A percentile compares a stretch with the other conserved stretches of the same genome.
phyloP scores from a whole-genome alignment of 2,888 invertebrate species.

The Erebia epiphron region DNA sequence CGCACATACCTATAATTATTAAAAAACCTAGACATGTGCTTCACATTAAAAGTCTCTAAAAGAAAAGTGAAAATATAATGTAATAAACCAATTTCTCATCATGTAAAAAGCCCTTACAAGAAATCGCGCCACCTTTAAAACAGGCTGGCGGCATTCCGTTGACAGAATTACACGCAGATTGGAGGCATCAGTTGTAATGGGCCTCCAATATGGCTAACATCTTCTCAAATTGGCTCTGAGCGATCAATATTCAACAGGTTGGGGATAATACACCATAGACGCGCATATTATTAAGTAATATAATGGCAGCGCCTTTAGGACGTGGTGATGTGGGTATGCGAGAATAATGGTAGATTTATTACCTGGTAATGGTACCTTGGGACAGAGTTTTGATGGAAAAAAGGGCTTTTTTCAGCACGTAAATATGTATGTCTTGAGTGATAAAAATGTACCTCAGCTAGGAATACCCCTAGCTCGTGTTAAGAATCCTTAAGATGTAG shows the following conservation, averaged over 20 bases:
- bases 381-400: not conserved
- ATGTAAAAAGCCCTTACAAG: constrained; percentile 3
- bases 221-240: constrained; percentile 37
- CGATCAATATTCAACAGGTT: constrained; percentile 40
- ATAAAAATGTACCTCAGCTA: too few species aligned
- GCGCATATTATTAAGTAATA: constrained; percentile 19
- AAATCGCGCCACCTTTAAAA: constrained; percentile 9
- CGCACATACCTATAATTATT: too few species aligned
- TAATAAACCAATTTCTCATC: not conserved
- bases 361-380: not conserved
- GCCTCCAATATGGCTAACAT: constrained; percentile 38
- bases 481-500: too few species aligned
- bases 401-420: not conserved
- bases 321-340: constrained; percentile 2
- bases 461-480: too few species aligned
- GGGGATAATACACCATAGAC: constrained; percentile 9
- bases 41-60: too few species aligned
- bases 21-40: too few species aligned
- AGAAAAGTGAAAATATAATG: too few species aligned
- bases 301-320: constrained; percentile 1
- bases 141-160: constrained; percentile 14
- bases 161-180: constrained; percentile 33
- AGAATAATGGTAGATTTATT: constrained; percentile 11
- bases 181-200: constrained; percentile 31
- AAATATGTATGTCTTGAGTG: not conserved